Conservation (phyloP, 1,140 invertebrate genomes). For the Sitophilus oryzae region DNA sequence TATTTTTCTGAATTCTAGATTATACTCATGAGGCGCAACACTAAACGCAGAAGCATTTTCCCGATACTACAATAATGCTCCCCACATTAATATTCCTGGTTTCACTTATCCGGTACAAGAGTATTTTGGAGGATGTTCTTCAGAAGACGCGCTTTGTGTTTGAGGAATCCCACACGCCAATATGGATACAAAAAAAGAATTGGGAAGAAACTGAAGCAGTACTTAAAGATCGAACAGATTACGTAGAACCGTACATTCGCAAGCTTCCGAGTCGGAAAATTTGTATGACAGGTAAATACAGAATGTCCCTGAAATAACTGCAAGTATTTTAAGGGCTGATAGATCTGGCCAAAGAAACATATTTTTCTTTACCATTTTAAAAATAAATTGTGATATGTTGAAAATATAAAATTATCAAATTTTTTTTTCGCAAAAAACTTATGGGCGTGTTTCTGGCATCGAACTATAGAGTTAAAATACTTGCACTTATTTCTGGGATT, state of each 20-base stretch:
- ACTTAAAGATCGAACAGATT: too few relatives aligned
- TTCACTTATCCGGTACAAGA: slow-evolving; percentile 81
- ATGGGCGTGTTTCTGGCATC: too few relatives aligned
- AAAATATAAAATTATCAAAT: too few relatives aligned
- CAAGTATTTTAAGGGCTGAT: too few relatives aligned
- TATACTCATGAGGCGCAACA: slow-evolving; percentile 90
- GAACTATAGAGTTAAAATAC: too few relatives aligned
- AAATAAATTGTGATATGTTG: too few relatives aligned
- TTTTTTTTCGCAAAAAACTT: too few relatives aligned
- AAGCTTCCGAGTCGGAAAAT: slow-evolving; percentile 46
- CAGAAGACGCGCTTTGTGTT: slow-evolving; percentile 53
- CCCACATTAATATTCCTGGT: slow-evolving; percentile 80
- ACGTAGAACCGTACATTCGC: slow-evolving; percentile 50
- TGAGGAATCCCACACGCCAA: neutral
- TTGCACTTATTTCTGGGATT: too few relatives aligned
- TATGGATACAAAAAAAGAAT: neutral
- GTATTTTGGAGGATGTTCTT: slow-evolving; percentile 80
- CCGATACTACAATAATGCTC: slow-evolving; percentile 69
- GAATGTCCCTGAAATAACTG: too few relatives aligned
- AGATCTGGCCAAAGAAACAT: too few relatives aligned
- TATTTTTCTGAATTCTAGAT: too few relatives aligned
- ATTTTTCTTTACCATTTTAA: too few relatives aligned
- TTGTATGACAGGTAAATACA: slow-evolving; percentile 48
- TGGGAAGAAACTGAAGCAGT: neutral
- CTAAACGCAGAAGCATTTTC: slow-evolving; percentile 77